Evolutionary conservation across 1,140 invertebrate species (phyloP).

Genomic region (Zaprionus nigranus): DNA sequence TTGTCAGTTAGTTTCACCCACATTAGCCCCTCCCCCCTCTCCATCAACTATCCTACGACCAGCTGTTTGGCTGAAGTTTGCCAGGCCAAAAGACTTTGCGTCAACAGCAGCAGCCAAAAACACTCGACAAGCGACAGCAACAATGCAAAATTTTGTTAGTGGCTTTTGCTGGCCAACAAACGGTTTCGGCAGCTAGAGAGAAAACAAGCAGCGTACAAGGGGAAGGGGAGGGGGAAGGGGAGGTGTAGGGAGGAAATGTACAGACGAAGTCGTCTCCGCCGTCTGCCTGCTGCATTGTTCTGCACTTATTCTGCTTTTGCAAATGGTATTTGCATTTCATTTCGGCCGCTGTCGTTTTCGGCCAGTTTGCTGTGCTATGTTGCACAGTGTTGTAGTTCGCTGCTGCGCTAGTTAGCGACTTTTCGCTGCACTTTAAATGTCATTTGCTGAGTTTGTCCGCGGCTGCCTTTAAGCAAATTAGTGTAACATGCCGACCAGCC

Average conservation of each 20-base stretch:
- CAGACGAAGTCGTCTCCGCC: conserved; percentile 10
- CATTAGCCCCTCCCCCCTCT: too few relatives aligned
- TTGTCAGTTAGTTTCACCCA: conserved; percentile 45
- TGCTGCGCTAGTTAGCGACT: conserved; percentile 75
- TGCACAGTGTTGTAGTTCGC: neutral
- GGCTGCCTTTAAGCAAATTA: conserved; percentile 78
- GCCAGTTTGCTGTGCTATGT: neutral
- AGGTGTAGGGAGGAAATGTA: accelerated
- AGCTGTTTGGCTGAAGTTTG: conserved; percentile 21
- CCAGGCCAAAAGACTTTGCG: conserved; percentile 66
- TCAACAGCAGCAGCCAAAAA: conserved; percentile 72
- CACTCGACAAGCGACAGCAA: conserved; percentile 67
- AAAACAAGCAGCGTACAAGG: neutral
- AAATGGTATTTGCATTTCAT: conserved; percentile 82
- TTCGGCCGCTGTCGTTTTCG: conserved; percentile 37
- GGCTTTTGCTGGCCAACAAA: conserved; percentile 61
- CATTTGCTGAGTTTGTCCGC: conserved; percentile 74
- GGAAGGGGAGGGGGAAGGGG: neutral
- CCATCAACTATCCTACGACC: neutral
- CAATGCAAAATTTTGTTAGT: conserved; percentile 74
- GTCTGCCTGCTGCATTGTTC: conserved; percentile 59
- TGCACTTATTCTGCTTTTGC: conserved; percentile 71
- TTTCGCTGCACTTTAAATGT: conserved; percentile 82
- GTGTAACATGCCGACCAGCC: conserved; percentile 45
- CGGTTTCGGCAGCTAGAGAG: neutral